These are phyloP conservation scores for Anarsia innoxiella DNA, from an alignment of 2,888 invertebrate genomes.

Conservation along the genomic window DNA sequence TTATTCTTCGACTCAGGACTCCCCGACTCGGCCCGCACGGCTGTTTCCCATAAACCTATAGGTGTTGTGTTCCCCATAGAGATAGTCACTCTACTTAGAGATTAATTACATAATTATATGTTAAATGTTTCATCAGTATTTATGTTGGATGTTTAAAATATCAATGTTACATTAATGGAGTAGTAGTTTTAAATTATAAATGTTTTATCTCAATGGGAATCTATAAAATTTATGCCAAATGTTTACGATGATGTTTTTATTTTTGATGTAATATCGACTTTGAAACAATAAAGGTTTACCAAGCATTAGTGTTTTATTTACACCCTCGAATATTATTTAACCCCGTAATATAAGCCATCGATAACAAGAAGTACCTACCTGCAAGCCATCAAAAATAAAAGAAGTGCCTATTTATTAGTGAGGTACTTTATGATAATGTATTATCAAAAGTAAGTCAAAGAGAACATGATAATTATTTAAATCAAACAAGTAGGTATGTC, in stretches of 20 bases:
- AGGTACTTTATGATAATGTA: too few relatives aligned
- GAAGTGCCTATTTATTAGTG: too few relatives aligned
- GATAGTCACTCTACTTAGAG: constrained; percentile 35
- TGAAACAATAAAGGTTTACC: constrained; percentile 55
- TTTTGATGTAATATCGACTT: constrained; percentile 48
- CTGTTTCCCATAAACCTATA: constrained; percentile 38
- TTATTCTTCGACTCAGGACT: constrained; percentile 15
- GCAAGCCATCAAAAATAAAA: too few relatives aligned
- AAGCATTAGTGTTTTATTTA: constrained; percentile 23
- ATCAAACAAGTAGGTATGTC: too few relatives aligned
- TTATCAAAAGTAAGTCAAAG: too few relatives aligned
- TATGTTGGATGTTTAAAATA: constrained; percentile 50
- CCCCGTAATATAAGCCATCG: too few relatives aligned
- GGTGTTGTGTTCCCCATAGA: constrained; percentile 55
- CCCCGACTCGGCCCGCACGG: constrained; percentile 24
- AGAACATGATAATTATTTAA: too few relatives aligned
- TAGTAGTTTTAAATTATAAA: constrained; percentile 48
- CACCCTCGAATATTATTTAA: too few relatives aligned
- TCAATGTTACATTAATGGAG: constrained; percentile 51
- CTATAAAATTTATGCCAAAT: constrained; percentile 39
- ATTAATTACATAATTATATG: constrained; percentile 39
- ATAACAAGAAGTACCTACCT: too few relatives aligned
- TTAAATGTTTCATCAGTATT: constrained; percentile 67
- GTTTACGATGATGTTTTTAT: constrained; percentile 43
- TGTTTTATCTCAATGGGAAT: constrained; percentile 52